Evolutionary conservation across 1,140 invertebrate species (phyloP).

Genomic region (Bombus polaris): DNA sequence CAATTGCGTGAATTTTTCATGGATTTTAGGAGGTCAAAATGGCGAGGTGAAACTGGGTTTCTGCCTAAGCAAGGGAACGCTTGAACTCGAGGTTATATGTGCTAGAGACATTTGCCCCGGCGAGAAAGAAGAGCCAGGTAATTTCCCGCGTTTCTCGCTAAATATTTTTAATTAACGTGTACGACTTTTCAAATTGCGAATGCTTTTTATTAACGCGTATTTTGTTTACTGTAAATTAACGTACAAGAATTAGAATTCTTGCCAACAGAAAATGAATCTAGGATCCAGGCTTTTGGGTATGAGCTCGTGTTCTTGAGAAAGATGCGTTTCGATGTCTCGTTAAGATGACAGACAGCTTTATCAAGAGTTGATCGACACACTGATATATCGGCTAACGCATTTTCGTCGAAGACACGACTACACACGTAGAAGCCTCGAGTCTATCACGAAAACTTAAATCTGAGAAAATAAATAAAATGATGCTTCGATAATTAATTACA

Average conservation of each 20-base stretch:
- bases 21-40: constrained; percentile 84
- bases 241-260: too few relatives aligned
- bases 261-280: too few relatives aligned
- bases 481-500: neutral
- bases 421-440: too few relatives aligned
- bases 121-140: constrained; percentile 84
- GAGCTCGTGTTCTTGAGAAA: too few relatives aligned
- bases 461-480: neutral
- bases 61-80: constrained; percentile 94
- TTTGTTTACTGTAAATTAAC: too few relatives aligned
- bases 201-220: neutral
- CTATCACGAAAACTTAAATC: too few relatives aligned
- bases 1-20: constrained; percentile 8
- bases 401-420: too few relatives aligned
- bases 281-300: too few relatives aligned
- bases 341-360: too few relatives aligned
- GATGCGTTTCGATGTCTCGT: too few relatives aligned
- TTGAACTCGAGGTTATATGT: constrained; percentile 93
- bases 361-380: too few relatives aligned
- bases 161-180: neutral
- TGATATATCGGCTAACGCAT: too few relatives aligned
- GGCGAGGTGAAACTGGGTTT: constrained; percentile 94
- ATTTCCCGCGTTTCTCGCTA: neutral
- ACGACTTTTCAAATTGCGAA: neutral
- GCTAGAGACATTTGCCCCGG: constrained; percentile 84